Base-by-base conservation (phyloP, 2,888 invertebrate genomes). In the Pecten maximus region DNA sequence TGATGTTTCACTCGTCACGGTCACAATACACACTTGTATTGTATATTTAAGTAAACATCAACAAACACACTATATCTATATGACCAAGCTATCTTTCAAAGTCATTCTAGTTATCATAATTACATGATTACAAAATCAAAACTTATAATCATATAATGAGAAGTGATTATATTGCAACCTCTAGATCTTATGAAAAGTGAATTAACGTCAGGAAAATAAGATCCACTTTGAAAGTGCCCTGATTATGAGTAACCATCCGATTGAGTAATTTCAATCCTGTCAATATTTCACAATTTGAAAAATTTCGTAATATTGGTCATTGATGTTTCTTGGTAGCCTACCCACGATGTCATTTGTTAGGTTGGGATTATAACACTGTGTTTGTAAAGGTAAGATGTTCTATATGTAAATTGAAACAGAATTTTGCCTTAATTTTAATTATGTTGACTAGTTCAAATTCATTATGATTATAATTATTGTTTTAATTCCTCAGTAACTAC, bases 251-350 rank as follows among this genome's bases (percentile, higher is more conserved):
- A 74, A 74, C 2, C 35, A 74, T 35, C 74, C 8, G 35, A 35
- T 74, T 74, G 74, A 74, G 74, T 28, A 28, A 74, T 74, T 74
- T 28, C 74, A 28, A 74, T 23, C n/a, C 23, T 35, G 28, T 74
- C 74, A 35, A 74, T n/a, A 54, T 74, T 74, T 74, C 74, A 74
- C 74, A 74, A 74, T 74, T 74, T 74, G 0, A 74, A 60, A 35
- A 74, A 74, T 74, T 74, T 74, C 74, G 74, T 74, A 74, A 74
- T 74, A 74, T 6, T 28, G 74, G 74, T 35, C 74, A 74, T 74
- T 15, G 74, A 74, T 74, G 74, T 12, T 74, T 74, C 15, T 54
- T 2, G 74, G 74, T 35, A 35, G 23, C 10, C 28, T 8, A 12
- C 35, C 19, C 74, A 74, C 15, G 10, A 35, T 74, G 8, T 35